phyloP scores from a whole-genome alignment of 1,140 invertebrate genomes.

The Brachionus rubens region DNA sequence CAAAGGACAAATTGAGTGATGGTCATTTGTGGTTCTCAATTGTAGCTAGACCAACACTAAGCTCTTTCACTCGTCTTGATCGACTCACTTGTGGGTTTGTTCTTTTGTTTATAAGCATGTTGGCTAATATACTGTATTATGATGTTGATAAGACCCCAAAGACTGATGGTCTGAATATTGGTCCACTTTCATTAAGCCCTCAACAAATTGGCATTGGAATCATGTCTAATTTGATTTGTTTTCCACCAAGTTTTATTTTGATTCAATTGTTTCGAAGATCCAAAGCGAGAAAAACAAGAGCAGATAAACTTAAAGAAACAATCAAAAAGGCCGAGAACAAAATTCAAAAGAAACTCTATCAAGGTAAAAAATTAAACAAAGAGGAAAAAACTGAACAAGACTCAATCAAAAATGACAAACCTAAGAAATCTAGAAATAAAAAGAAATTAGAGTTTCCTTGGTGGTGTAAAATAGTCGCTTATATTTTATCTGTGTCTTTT shows the following conservation, averaged over 20 bases:
- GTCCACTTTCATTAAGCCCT: slow-evolving; percentile 50
- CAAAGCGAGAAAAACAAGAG: not conserved
- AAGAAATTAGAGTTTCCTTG: too few species aligned
- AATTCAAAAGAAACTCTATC: too few species aligned
- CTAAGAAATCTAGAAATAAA: slow-evolving; percentile 47
- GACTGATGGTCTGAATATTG: slow-evolving; percentile 49
- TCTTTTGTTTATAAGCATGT: slow-evolving; percentile 63
- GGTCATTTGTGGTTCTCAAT: slow-evolving; percentile 66
- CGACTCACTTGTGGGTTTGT: slow-evolving; percentile 63
- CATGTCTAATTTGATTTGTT: slow-evolving; percentile 8
- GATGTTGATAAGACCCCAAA: slow-evolving; percentile 50
- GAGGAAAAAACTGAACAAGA: slow-evolving; percentile 47
- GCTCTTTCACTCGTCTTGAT: slow-evolving; percentile 62
- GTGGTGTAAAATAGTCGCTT: slow-evolving; percentile 62
- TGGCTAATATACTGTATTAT: slow-evolving; percentile 63
- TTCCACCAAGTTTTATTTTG: slow-evolving; percentile 9
- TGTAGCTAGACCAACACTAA: slow-evolving; percentile 62
- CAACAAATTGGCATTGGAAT: slow-evolving; percentile 48
- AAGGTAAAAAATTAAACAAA: not conserved
- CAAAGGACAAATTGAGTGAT: slow-evolving; percentile 62
- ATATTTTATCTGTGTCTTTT: slow-evolving; percentile 60
- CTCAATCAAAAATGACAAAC: not conserved
- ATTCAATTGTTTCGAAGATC: slow-evolving; percentile 38
- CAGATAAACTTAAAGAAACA: not conserved
- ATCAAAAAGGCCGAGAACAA: too few species aligned